These are phyloP conservation scores for Aricia agestis DNA, from an alignment of 1,140 invertebrate genomes.

Conservation along the genomic window DNA sequence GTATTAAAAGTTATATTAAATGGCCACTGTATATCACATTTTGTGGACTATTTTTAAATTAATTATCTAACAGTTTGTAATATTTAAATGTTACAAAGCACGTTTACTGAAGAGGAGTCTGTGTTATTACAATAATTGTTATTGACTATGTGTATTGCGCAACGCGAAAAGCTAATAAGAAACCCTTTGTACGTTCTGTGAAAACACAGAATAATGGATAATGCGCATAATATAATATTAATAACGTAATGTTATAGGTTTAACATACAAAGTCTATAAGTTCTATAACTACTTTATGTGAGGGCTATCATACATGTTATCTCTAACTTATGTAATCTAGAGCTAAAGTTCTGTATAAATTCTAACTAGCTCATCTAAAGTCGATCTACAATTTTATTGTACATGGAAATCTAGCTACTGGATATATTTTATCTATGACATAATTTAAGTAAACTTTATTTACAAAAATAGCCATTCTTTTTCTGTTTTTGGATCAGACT, in stretches of 20 bases:
- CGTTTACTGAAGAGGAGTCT: constrained; percentile 24
- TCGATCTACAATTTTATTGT: constrained; percentile 73
- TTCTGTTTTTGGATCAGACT: constrained; percentile 59
- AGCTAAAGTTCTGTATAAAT: constrained; percentile 71
- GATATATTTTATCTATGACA: constrained; percentile 69
- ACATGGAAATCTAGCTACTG: constrained; percentile 72
- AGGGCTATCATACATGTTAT: constrained; percentile 61
- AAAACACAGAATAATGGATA: constrained; percentile 9
- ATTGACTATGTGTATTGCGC: not conserved
- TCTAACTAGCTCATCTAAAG: constrained; percentile 67
- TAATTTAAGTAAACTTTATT: constrained; percentile 72
- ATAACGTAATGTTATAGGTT: constrained; percentile 24
- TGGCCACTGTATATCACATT: constrained; percentile 61
- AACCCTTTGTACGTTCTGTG: constrained; percentile 21
- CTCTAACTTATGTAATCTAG: constrained; percentile 59
- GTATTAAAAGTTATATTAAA: constrained; percentile 29
- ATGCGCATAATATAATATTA: constrained; percentile 1
- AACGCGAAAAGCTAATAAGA: constrained; percentile 14
- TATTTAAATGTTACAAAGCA: constrained; percentile 34
- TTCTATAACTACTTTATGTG: constrained; percentile 53
- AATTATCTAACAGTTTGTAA: constrained; percentile 12
- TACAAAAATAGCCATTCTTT: constrained; percentile 72
- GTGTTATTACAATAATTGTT: constrained; percentile 19
- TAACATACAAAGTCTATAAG: constrained; percentile 53
- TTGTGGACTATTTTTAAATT: constrained; percentile 24